These are phyloP conservation scores for Arion vulgaris DNA, from an alignment of 1,140 invertebrate genomes.

Conservation along the genomic window DNA sequence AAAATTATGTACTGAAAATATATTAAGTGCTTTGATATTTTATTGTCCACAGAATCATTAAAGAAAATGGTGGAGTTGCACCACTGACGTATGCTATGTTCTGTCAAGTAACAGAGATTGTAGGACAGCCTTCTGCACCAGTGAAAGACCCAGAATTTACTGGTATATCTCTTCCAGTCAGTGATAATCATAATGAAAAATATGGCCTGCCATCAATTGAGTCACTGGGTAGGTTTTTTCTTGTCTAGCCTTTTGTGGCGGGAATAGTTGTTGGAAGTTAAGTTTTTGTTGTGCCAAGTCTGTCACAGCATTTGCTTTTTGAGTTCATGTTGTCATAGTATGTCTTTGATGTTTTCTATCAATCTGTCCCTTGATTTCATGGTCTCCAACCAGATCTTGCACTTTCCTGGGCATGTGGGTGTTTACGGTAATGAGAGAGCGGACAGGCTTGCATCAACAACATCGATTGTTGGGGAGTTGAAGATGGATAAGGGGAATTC, in stretches of 20 bases:
- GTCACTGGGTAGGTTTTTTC: conserved; percentile 74
- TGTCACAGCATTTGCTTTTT: background rate
- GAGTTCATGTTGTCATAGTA: background rate
- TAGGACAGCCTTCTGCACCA: conserved; percentile 78
- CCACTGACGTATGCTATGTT: conserved; percentile 67
- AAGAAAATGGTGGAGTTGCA: conserved; percentile 63
- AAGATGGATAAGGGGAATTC: too few relatives aligned
- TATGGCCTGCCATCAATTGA: conserved; percentile 76
- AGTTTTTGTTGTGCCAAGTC: conserved; percentile 1
- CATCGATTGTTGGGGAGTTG: too few relatives aligned
- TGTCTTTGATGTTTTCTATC: background rate
- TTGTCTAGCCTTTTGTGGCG: too few relatives aligned
- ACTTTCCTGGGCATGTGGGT: too few relatives aligned
- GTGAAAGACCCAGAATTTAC: conserved; percentile 74
- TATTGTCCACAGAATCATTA: conserved; percentile 56
- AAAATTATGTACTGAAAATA: too few relatives aligned
- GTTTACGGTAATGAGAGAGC: too few relatives aligned
- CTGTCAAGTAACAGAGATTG: conserved; percentile 69
- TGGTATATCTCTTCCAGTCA: conserved; percentile 73
- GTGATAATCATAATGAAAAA: conserved; percentile 61
- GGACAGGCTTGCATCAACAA: too few relatives aligned
- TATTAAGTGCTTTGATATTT: too few relatives aligned
- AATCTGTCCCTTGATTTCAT: too few relatives aligned
- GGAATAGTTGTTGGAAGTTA: too few relatives aligned
- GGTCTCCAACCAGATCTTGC: too few relatives aligned